These are phyloP conservation scores for Neodon shergylaensis DNA, from an alignment of 2,113 vertebrate genomes.

Conservation along the genomic window DNA sequence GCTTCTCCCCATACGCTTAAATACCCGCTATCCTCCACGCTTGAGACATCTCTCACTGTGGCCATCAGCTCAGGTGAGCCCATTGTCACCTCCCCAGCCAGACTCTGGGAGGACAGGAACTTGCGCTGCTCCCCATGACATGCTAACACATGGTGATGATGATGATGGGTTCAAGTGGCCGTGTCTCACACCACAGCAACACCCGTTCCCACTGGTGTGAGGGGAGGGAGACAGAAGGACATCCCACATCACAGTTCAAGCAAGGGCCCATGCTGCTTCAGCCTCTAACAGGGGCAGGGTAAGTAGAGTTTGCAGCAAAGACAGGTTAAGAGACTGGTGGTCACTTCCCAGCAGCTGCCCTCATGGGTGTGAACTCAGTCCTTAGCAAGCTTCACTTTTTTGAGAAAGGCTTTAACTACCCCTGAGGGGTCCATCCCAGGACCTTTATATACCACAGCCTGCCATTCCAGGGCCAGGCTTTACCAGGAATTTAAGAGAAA, in stretches of 20 bases:
- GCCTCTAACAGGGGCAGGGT: neutral
- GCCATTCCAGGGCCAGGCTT: too few relatives aligned
- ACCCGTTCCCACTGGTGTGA: too few relatives aligned
- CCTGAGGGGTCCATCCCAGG: neutral
- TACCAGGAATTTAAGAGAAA: neutral
- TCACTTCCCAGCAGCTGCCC: neutral
- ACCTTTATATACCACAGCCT: too few relatives aligned
- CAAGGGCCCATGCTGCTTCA: neutral
- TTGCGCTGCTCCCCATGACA: neutral
- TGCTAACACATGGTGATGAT: neutral
- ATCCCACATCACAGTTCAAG: neutral
- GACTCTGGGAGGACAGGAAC: neutral
- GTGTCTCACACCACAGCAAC: too few relatives aligned
- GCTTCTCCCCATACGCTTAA: accelerated
- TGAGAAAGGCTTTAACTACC: neutral
- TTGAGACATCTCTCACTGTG: accelerated
- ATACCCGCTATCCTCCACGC: accelerated
- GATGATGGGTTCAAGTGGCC: neutral
- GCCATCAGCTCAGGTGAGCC: accelerated
- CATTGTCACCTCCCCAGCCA: neutral
- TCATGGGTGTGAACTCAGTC: neutral
- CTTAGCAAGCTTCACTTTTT: neutral
- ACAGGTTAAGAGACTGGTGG: neutral
- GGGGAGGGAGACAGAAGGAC: neutral
- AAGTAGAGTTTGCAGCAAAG: neutral